Evolutionary conservation across 2,797 vertebrate species (phyloP), one percentile per base, ranked within the genome.

Genomic region (Catamblyrhynchus diadema): DNA sequence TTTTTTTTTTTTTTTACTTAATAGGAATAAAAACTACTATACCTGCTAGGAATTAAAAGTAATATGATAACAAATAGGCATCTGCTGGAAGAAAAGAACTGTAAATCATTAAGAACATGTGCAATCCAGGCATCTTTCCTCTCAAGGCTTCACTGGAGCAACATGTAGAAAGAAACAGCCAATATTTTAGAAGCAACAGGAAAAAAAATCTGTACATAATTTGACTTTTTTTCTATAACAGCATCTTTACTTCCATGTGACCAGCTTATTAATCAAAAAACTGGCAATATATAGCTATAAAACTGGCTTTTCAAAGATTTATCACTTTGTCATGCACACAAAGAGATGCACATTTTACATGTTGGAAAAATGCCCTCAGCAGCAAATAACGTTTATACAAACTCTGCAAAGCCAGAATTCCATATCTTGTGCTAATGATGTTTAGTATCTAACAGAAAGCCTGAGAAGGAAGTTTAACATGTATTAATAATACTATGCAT

Each of bases 361-460:
- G 37, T 73, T 94, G 95, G 86, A 88, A 90, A 90, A 94, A 82
- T 88, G 82, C 82, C 81, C 45, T 94, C 42, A 54, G 64, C 48
- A 77, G 89, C 67, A 94, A 94, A 92, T 77, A 88, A 54, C 73
- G 60, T 86, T 88, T 81, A 86, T 77, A 92, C 62, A 87, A 90
- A 85, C n/a, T 37, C 39, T 75, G 80, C 33, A 75, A 81, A 60
- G 70, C 69, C 81, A 93, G 87, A 83, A 91, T 91, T 80, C 85
- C 28, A 60, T 82, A 81, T 84, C 73, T 47, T 67, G 77, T 74
- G 78, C 47, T 95, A 97, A 97, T 81, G 93, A 92, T 93, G 92
- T 89, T 97, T 97, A 89, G 77, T 86, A 89, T 91, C 92, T 87
- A 75, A 85, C 45, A 73, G 67, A 83, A 90, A 97, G 69, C 82